These are phyloP conservation scores for Monopterus albus DNA, from an alignment of 2,113 vertebrate genomes.

Conservation along the genomic window DNA sequence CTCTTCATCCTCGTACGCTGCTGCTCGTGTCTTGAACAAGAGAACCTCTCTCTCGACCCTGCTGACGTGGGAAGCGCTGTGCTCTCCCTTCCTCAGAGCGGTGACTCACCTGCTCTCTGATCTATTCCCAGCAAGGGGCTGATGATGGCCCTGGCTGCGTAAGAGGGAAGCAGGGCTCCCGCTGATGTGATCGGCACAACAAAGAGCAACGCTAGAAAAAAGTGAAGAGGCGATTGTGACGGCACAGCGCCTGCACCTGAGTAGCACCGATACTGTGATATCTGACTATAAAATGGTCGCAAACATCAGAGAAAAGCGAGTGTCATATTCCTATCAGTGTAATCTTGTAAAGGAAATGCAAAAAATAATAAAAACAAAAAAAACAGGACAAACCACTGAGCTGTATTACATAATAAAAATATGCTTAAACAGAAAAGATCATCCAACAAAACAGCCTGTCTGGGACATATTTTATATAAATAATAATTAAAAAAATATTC, in stretches of 20 bases:
- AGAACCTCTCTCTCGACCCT: slow-evolving; percentile 48
- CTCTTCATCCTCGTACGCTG: neutral
- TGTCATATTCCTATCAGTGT: neutral
- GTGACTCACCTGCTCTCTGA: slow-evolving; percentile 81
- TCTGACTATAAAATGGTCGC: slow-evolving; percentile 16
- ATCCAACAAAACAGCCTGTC: slow-evolving; percentile 71
- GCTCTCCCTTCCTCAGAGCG: slow-evolving; percentile 51
- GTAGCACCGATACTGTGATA: neutral
- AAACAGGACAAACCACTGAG: slow-evolving; percentile 4
- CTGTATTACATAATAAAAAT: slow-evolving; percentile 36
- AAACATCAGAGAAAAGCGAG: slow-evolving; percentile 6
- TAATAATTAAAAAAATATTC: slow-evolving; percentile 85
- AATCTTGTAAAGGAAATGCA: neutral
- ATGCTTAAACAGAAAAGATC: slow-evolving; percentile 57
- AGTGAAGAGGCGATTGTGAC: slow-evolving; percentile 6
- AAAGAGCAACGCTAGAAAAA: slow-evolving; percentile 48
- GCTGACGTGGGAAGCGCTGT: slow-evolving; percentile 64
- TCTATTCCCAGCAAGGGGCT: slow-evolving; percentile 67
- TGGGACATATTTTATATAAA: slow-evolving; percentile 85
- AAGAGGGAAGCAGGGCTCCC: slow-evolving; percentile 37
- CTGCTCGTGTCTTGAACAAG: slow-evolving; percentile 1
- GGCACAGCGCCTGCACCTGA: slow-evolving; percentile 8
- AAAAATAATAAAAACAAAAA: slow-evolving; percentile 4
- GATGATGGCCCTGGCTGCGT: slow-evolving; percentile 57
- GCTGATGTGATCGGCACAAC: slow-evolving; percentile 58